Conservation (phyloP, 2,797 vertebrate genomes). For the Bradypodion ventrale region DNA sequence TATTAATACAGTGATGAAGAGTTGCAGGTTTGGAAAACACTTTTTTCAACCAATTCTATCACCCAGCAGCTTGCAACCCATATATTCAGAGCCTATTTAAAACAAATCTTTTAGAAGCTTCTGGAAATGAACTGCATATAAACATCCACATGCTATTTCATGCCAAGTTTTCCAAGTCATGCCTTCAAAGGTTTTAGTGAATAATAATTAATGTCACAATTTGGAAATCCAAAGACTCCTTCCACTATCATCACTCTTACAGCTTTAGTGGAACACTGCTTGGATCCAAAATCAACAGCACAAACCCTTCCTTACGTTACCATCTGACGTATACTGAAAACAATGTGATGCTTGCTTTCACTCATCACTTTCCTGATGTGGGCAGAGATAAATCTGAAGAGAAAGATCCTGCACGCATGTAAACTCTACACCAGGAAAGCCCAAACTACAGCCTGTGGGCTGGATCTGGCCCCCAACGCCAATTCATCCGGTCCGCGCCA, state of each 20-base stretch:
- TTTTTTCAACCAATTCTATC: not conserved
- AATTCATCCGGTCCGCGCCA: no score
- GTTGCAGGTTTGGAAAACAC: not conserved
- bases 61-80: accelerated
- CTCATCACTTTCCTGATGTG: no score
- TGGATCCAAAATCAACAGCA: not conserved
- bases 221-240: not conserved
- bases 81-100: not conserved
- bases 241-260: not conserved
- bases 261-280: not conserved
- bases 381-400: no score
- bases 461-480: no score
- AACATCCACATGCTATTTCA: not conserved
- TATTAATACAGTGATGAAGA: not conserved
- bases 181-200: not conserved
- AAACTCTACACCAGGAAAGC: no score
- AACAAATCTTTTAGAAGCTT: not conserved
- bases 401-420: no score
- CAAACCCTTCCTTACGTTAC: not conserved
- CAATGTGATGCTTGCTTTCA: not conserved
- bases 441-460: no score
- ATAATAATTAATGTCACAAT: not conserved
- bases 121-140: not conserved
- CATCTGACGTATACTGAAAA: not conserved
- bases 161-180: not conserved